Conservation (phyloP, 2,113 vertebrate genomes). For the Mirounga angustirostris region DNA sequence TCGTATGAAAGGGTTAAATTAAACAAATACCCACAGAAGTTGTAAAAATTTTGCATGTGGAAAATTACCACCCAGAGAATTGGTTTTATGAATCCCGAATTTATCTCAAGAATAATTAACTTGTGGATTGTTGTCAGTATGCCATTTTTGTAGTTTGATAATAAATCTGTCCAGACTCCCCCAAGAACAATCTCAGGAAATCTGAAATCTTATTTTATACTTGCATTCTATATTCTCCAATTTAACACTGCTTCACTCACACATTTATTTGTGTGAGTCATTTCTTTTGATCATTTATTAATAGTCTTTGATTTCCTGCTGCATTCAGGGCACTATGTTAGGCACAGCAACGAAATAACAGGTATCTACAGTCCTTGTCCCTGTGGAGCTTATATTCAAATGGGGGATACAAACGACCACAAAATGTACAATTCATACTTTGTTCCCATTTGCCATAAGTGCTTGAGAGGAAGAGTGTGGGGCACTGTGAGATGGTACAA, state of each 20-base stretch:
- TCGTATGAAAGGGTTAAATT: not conserved
- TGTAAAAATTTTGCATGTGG: conserved; percentile 50
- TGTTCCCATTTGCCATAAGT: not conserved
- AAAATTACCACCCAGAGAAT: not conserved
- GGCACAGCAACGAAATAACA: not conserved
- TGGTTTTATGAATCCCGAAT: conserved; percentile 51
- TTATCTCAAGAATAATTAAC: conserved; percentile 58
- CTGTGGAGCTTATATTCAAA: not conserved
- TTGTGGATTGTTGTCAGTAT: conserved; percentile 10
- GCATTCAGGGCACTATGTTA: not conserved
- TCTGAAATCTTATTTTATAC: not conserved
- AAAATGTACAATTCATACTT: not conserved
- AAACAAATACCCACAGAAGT: conserved; percentile 23
- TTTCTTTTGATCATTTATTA: not conserved
- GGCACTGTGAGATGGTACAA: not conserved
- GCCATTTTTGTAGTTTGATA: not conserved
- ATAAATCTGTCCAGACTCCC: not conserved
- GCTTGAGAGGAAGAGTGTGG: not conserved
- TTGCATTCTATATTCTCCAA: not conserved
- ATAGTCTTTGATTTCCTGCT: not conserved
- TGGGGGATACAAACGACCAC: not conserved
- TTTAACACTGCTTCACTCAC: not conserved
- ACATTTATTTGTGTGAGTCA: not conserved
- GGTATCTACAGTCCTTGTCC: not conserved
- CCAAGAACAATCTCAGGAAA: not conserved